Conservation (phyloP, 2,113 vertebrate species). For the Calypte anna region DNA sequence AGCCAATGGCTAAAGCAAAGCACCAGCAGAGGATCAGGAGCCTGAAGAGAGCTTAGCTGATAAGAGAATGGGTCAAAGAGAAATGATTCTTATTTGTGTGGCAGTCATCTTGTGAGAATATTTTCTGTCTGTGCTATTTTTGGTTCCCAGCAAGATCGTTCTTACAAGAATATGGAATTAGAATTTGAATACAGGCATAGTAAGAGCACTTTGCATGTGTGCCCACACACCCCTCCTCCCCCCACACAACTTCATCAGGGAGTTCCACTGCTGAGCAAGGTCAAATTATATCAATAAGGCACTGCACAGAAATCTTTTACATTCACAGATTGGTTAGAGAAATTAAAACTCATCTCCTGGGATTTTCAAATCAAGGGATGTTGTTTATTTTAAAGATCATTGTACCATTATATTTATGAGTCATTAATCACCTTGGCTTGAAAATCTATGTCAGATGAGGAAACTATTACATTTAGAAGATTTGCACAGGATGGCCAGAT, state of each 20-base stretch:
- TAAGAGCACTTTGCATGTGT: constrained; percentile 47
- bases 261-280: constrained; percentile 50
- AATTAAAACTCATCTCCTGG: constrained; percentile 16
- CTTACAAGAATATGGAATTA: constrained; percentile 57
- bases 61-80: constrained; percentile 66
- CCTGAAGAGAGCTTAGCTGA: constrained; percentile 26
- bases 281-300: constrained; percentile 61
- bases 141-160: constrained; percentile 56
- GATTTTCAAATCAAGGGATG: constrained; percentile 46
- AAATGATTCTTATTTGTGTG: constrained; percentile 57
- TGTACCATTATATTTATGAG: constrained; percentile 51
- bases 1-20: constrained; percentile 23
- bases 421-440: constrained; percentile 45
- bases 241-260: not conserved
- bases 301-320: constrained; percentile 41
- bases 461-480: not conserved
- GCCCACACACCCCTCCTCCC: constrained; percentile 6
- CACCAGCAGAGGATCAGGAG: not conserved
- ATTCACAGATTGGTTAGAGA: constrained; percentile 1
- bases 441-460: constrained; percentile 8
- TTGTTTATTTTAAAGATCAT: constrained; percentile 53
- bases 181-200: constrained; percentile 64
- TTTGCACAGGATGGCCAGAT: not conserved
- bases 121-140: constrained; percentile 65
- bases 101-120: constrained; percentile 60